Conservation (phyloP, 2,797 vertebrate genomes). For the Acomys russatus region DNA sequence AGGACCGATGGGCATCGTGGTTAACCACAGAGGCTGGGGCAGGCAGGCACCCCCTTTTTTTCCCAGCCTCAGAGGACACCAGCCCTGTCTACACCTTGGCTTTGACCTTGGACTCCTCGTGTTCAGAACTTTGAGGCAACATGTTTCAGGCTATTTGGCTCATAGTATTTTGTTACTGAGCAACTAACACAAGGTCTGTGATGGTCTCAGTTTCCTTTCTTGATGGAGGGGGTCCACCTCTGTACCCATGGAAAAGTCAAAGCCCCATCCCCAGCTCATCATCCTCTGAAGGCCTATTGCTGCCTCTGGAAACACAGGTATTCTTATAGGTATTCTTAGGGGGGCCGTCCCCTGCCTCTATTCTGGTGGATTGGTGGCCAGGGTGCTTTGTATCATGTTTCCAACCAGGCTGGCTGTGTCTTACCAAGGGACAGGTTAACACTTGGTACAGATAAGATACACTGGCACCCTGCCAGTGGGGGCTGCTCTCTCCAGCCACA, state of each 20-base stretch:
- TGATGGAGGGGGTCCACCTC: not conserved
- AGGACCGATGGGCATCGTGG: rapidly evolving
- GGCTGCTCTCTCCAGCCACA: rapidly evolving
- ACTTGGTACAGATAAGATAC: not conserved
- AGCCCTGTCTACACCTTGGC: not conserved
- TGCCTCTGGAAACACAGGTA: not conserved
- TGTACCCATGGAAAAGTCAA: not conserved
- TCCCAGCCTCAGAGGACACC: not conserved
- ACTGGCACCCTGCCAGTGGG: rapidly evolving
- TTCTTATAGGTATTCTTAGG: too few species aligned
- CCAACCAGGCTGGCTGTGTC: not conserved
- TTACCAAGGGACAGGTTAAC: not conserved
- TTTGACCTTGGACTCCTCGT: not conserved
- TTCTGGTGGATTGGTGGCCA: not conserved
- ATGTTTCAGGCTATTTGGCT: not conserved
- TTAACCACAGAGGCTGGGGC: rapidly evolving
- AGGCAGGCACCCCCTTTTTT: not conserved
- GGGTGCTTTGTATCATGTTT: rapidly evolving
- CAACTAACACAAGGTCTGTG: not conserved
- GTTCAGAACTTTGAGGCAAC: not conserved
- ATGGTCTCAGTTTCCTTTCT: not conserved
- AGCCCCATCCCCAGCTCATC: rapidly evolving
- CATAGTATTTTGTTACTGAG: not conserved
- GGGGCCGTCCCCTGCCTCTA: rapidly evolving
- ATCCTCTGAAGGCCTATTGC: not conserved